A percentile compares a stretch with the other conserved stretches of the same genome.
Evolutionary conservation across 2,113 vertebrate species (phyloP).

Genomic region (Hippocampus guttulatus): DNA sequence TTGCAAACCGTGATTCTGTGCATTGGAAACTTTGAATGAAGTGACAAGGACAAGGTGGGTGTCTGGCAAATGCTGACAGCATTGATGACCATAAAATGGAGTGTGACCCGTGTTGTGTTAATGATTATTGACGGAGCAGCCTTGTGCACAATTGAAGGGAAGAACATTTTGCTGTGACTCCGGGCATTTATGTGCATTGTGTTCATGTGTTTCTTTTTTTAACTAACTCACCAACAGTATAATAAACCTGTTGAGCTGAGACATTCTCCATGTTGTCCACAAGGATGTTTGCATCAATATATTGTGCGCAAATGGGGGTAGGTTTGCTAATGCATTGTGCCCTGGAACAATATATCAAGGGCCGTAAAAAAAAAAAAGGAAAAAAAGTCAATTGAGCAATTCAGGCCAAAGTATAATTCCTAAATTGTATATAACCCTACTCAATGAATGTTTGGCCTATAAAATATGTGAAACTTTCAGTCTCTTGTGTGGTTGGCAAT

Average conservation of each 20-base stretch:
- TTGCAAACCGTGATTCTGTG: constrained; percentile 20
- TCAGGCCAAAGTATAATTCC: constrained; percentile 20
- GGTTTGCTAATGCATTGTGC: constrained; percentile 36
- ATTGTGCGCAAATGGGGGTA: constrained; percentile 14
- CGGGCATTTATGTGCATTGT: constrained; percentile 25
- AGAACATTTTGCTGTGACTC: constrained; percentile 35
- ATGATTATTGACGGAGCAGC: constrained; percentile 37
- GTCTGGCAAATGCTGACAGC: constrained; percentile 14
- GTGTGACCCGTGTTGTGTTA: constrained; percentile 40
- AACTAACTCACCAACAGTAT: constrained; percentile 21
- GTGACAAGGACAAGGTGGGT: constrained; percentile 12
- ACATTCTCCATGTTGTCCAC: constrained; percentile 13
- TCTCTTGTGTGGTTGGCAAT: constrained; percentile 36
- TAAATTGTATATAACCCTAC: constrained; percentile 41
- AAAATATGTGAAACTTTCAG: constrained; percentile 28
- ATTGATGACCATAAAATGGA: constrained; percentile 28
- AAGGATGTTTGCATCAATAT: constrained; percentile 17
- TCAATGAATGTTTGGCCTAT: constrained; percentile 21
- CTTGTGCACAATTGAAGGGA: constrained; percentile 24
- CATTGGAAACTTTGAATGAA: background rate
- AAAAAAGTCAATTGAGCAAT: constrained; percentile 35
- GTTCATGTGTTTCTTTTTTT: constrained; percentile 42
- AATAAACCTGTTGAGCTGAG: constrained; percentile 29
- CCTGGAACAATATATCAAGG: constrained; percentile 40
- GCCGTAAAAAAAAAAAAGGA: constrained; percentile 36